Base-by-base conservation (phyloP, 1,140 invertebrate species). In the Delia radicum region DNA sequence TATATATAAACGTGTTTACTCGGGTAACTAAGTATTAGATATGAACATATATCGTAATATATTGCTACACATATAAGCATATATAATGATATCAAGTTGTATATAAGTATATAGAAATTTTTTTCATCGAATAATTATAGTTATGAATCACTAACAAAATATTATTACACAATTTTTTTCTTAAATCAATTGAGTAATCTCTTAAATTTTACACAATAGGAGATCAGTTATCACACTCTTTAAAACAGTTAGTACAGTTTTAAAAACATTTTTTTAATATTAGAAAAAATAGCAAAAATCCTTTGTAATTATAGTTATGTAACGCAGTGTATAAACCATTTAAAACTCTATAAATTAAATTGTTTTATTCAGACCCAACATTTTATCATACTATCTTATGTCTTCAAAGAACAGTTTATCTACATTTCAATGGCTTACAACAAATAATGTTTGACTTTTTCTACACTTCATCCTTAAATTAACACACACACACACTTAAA, bases 341-440 rank as follows among this genome's bases (percentile, higher is more conserved):
- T 10, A 67, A 67, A 67, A 31, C 27, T n/a, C 33, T 29, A 67
- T 67, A 67, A 67, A 67, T 67, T 28, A 31, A 67, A 67, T 67
- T 67, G 28, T 18, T 33, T 67, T 31, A 67, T 28, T 31, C 28
- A 62, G 1, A 62, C 21, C 12, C 18, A n/a, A n/a, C n/a, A n/a
- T n/a, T n/a, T n/a, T n/a, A n/a, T 24, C 55, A 18, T n/a, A 67
- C 63, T n/a, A 5, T 31, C 13, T 28, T 10, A 28, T 3, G 2
- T 62, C 26, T 27, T 27, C 55, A 63, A 63, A 28, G 27, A 61
- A 18, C 12, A 61, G 55, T 21, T 3, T 61, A 33, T 33, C 31
- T 5, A 33, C 31, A 33, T 21, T 21, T 21, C 3, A 61, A 61
- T 7, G 3, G 1, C n/a, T 12, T 33, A 33, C 5, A 33, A 37